A percentile compares a stretch with the other conserved stretches of the same genome.
phyloP scores from a whole-genome alignment of 2,797 vertebrate genomes.

The Chromis chromis region DNA sequence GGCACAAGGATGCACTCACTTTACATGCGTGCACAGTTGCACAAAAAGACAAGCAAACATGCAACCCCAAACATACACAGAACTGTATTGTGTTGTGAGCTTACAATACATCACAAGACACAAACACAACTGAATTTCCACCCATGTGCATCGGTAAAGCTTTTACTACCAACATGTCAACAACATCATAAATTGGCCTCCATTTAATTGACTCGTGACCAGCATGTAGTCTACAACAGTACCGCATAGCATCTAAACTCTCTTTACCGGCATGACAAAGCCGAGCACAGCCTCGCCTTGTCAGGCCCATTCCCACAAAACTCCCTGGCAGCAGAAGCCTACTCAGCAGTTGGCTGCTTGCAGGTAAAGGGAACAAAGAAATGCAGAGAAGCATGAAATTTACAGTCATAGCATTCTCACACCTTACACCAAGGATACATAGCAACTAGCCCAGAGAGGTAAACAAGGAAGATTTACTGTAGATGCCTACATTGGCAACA shows the following conservation, averaged over 20 bases:
- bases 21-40: constrained; percentile 25
- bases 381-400: constrained; percentile 23
- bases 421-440: constrained; percentile 30
- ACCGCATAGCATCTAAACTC: constrained; percentile 16
- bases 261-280: constrained; percentile 2
- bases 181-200: constrained; percentile 73
- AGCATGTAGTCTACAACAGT: constrained; percentile 24
- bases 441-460: constrained; percentile 18
- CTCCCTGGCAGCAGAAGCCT: constrained; percentile 24
- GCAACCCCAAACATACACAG: constrained; percentile 7
- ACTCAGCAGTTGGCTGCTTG: constrained; percentile 50
- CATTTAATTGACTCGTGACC: constrained; percentile 73
- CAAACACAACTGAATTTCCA: neutral
- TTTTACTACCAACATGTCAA: constrained; percentile 40
- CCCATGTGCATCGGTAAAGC: neutral
- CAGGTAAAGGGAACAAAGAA: constrained; percentile 50
- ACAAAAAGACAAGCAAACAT: constrained; percentile 33
- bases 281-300: neutral
- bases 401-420: constrained; percentile 24
- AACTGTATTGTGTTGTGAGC: neutral
- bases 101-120: neutral
- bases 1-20: constrained; percentile 33
- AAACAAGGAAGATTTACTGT: neutral
- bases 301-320: constrained; percentile 12
- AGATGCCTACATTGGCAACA: constrained; percentile 10